Conservation (phyloP, 2,113 vertebrate species). For the Hippocampus mohnikei region DNA sequence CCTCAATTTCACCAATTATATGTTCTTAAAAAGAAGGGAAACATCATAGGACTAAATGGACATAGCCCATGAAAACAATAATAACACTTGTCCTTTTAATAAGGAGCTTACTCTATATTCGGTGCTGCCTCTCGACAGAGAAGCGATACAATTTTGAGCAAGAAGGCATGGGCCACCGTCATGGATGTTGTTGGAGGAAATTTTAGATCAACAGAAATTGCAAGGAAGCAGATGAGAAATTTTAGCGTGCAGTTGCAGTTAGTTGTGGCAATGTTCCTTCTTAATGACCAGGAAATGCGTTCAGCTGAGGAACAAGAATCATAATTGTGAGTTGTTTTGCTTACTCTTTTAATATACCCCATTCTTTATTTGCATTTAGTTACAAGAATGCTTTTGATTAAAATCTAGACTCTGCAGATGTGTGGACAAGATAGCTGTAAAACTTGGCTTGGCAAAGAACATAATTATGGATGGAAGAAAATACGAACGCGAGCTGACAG, state of each 20-base stretch:
- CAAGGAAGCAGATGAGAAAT: neutral
- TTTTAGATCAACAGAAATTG: neutral
- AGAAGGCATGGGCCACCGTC: neutral
- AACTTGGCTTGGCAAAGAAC: no score
- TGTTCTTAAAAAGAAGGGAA: slow-evolving; percentile 11
- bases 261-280: neutral
- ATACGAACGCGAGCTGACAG: no score
- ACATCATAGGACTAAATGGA: slow-evolving; percentile 8
- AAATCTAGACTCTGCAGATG: no score
- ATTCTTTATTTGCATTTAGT: no score
- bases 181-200: neutral
- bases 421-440: no score
- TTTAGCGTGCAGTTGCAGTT: neutral
- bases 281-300: neutral
- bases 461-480: no score
- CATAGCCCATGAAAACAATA: slow-evolving; percentile 16
- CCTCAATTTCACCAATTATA: slow-evolving; percentile 25
- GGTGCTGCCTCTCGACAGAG: neutral
- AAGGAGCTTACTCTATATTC: slow-evolving; percentile 1
- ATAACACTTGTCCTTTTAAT: slow-evolving; percentile 19
- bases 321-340: no score
- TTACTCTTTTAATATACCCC: neutral
- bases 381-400: no score
- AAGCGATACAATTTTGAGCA: neutral
- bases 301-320: neutral